Base-by-base conservation (phyloP, 2,113 vertebrate genomes). In the Rhadina sibilatrix region DNA sequence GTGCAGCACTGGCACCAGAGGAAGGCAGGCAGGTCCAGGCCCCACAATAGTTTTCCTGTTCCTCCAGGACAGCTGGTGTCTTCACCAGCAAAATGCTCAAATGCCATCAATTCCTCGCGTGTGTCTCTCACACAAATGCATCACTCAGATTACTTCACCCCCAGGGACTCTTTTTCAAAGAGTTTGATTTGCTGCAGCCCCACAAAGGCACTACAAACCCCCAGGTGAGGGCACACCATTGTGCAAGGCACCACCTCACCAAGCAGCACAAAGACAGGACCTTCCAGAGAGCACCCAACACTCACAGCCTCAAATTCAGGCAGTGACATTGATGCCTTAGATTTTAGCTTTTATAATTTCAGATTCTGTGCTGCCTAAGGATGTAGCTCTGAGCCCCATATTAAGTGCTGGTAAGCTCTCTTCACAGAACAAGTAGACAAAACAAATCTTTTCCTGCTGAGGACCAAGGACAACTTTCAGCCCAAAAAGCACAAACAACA, bases 21-120 rank as follows among this genome's bases (percentile, higher is more conserved):
- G 30, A 59, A 76, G 57, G 87, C 37, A 42, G 66, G 50, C 31
- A 84, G 57, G 50, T 53, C 83, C 72, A 69, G 33, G 53, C 15
- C 71, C 71, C 61, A 94, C 90, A 90, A 95, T 52, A 13, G 30
- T 56, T 71, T 60, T 79, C 25, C 77, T 94, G 90, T 96, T 88
- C 54, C 63, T 80, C 31, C 46, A 66, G 75, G 66, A 95, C 71
- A 93, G 61, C 30, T 74, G 72, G 30, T 87, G 80, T 83, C 80
- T 74, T 87, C 75, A 31, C 13, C 52, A 87, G 70, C 35, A 89
- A 71, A 94, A 78, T 15, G 40, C 78, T 70, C 25, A 65, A 91
- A 61, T 72, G 66, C 61, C 37, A 82, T 49, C 53, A 38, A 10
- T 74, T 93, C 59, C 79, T 74, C 17, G 49, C 42, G 10, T 14